A percentile compares a stretch with the other conserved stretches of the same genome.
Evolutionary conservation across 2,113 vertebrate genomes (phyloP).

Genomic region (Nothobranchius kuhntae): DNA sequence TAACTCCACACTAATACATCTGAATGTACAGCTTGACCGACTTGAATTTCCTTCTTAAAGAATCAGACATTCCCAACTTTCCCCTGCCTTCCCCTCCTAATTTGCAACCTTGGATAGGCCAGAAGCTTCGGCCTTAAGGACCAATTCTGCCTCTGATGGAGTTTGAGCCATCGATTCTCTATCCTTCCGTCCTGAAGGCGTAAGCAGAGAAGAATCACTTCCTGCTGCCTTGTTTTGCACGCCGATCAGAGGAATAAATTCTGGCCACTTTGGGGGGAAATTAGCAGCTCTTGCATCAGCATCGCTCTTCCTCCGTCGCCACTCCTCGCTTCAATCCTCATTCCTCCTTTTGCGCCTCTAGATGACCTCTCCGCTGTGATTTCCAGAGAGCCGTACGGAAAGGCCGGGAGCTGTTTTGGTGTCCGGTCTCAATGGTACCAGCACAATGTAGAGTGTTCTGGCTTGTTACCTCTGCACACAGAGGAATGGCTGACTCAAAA

Average conservation of each 20-base stretch:
- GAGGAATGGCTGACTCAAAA: slow-evolving; percentile 74
- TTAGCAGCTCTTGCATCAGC: slow-evolving; percentile 24
- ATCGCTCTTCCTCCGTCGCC: slow-evolving; percentile 3
- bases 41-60: neutral
- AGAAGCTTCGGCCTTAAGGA: slow-evolving; percentile 22
- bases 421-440: slow-evolving; percentile 64
- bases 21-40: neutral
- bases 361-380: slow-evolving; percentile 48
- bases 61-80: slow-evolving; percentile 21
- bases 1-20: slow-evolving; percentile 21
- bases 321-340: slow-evolving; percentile 18
- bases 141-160: slow-evolving; percentile 36
- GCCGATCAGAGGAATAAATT: slow-evolving; percentile 51
- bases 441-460: slow-evolving; percentile 78
- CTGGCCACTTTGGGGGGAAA: slow-evolving; percentile 35
- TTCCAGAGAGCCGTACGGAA: slow-evolving; percentile 63
- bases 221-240: slow-evolving; percentile 57
- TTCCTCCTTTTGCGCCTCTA: slow-evolving; percentile 23
- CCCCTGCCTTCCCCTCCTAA: slow-evolving; percentile 3
- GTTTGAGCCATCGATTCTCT: slow-evolving; percentile 54
- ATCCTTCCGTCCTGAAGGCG: slow-evolving; percentile 46
- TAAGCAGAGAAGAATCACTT: slow-evolving; percentile 58
- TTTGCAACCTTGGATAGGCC: slow-evolving; percentile 20
- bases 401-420: slow-evolving; percentile 48
- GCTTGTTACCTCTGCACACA: slow-evolving; percentile 70